These are phyloP conservation scores for Phymatocera aterrima DNA, from an alignment of 2,888 invertebrate genomes.

Conservation along the genomic window DNA sequence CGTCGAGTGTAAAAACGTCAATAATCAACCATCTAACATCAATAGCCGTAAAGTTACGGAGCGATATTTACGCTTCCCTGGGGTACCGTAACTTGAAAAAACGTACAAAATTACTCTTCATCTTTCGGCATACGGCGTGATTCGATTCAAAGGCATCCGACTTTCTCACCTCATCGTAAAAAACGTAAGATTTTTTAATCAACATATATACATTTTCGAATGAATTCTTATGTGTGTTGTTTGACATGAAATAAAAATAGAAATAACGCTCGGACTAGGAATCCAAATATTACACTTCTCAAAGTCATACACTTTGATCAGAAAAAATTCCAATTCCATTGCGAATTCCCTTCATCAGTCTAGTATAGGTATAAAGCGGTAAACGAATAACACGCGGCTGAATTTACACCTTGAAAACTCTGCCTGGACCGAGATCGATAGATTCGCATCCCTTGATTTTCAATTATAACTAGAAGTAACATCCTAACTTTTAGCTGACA, in stretches of 20 bases:
- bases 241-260: neutral
- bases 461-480: neutral
- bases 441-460: neutral
- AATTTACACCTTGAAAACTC: neutral
- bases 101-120: neutral
- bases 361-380: neutral
- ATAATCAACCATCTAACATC: conserved; percentile 15
- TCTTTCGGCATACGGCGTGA: no score
- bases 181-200: neutral
- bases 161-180: no score
- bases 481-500: neutral
- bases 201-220: neutral
- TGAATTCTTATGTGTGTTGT: neutral
- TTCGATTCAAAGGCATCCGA: neutral
- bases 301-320: conserved; percentile 23
- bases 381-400: neutral
- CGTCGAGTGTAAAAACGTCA: conserved; percentile 11
- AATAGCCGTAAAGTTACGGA: neutral
- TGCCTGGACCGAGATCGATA: neutral
- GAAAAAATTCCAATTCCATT: conserved; percentile 3
- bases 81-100: neutral
- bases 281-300: neutral
- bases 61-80: neutral
- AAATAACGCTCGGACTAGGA: neutral
- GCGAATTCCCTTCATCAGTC: neutral